Conservation (phyloP, 1,140 invertebrate genomes). For the Cotesia vestalis region DNA sequence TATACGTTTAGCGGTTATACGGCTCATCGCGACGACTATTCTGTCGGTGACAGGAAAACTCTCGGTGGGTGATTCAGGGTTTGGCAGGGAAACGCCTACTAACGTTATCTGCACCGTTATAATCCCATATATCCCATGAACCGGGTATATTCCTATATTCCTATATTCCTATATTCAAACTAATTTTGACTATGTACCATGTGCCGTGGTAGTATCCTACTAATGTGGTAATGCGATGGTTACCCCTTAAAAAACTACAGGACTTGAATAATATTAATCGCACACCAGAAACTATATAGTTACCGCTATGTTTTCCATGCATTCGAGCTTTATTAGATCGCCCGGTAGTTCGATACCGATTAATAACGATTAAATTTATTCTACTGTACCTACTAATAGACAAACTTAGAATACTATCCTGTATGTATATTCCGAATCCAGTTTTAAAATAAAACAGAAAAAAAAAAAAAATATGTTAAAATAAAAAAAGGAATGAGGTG, state of each 20-base stretch:
- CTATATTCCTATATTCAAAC: too few species aligned
- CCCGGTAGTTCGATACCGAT: neutral
- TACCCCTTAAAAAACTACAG: conserved; percentile 43
- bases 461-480: too few species aligned
- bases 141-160: conserved; percentile 25
- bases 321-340: conserved; percentile 13
- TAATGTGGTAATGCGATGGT: too few species aligned
- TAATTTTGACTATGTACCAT: too few species aligned
- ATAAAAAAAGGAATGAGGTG: too few species aligned
- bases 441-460: too few species aligned
- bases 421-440: too few species aligned
- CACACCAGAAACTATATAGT: conserved; percentile 30
- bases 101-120: conserved; percentile 54
- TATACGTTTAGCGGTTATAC: too few species aligned
- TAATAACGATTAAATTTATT: too few species aligned
- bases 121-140: conserved; percentile 54
- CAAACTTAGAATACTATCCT: too few species aligned
- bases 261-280: conserved; percentile 45
- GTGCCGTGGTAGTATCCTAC: too few species aligned
- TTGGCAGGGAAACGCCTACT: conserved; percentile 64
- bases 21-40: conserved; percentile 31
- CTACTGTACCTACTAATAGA: too few species aligned
- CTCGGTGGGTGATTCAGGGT: conserved; percentile 66
- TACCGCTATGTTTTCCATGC: conserved; percentile 43
- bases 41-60: conserved; percentile 56